These are phyloP conservation scores for Spilogale gracilis DNA, from an alignment of 2,113 vertebrate genomes.

Conservation along the genomic window DNA sequence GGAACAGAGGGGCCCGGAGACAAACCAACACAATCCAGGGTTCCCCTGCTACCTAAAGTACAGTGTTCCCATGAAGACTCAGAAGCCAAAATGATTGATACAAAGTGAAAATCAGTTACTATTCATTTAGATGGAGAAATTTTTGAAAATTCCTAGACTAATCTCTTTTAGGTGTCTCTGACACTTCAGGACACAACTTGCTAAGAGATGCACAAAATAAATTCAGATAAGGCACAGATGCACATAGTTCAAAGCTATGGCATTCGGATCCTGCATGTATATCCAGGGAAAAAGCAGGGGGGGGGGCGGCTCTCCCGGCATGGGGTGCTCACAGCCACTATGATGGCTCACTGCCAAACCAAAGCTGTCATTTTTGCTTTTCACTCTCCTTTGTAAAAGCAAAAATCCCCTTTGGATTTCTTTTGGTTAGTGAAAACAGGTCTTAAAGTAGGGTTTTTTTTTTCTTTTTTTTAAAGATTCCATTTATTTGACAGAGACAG, in stretches of 20 bases:
- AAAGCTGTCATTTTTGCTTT: not conserved
- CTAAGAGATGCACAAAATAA: not conserved
- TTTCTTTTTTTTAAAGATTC: too few species aligned
- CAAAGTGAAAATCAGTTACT: not conserved
- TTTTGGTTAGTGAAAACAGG: not conserved
- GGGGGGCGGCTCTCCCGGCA: not conserved
- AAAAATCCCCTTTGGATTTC: not conserved
- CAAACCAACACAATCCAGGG: not conserved
- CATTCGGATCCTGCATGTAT: too few species aligned
- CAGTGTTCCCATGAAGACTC: not conserved
- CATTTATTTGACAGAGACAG: too few species aligned
- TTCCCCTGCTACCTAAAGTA: not conserved
- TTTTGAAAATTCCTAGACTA: not conserved
- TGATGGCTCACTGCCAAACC: not conserved
- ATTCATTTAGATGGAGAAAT: not conserved
- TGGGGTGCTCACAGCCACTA: not conserved
- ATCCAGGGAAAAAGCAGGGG: not conserved
- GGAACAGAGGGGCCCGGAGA: not conserved
- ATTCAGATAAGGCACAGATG: not conserved
- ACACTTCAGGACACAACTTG: not conserved
- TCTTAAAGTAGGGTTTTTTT: too few species aligned
- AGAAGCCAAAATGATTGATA: not conserved
- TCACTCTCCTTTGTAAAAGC: not conserved
- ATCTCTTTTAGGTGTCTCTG: not conserved
- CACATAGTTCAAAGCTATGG: not conserved